Percentiles rank a stretch among this genome's conserved stretches.
Evolutionary conservation across 2,888 invertebrate genomes (phyloP).

Genomic region (Drosophila setosimentum): DNA sequence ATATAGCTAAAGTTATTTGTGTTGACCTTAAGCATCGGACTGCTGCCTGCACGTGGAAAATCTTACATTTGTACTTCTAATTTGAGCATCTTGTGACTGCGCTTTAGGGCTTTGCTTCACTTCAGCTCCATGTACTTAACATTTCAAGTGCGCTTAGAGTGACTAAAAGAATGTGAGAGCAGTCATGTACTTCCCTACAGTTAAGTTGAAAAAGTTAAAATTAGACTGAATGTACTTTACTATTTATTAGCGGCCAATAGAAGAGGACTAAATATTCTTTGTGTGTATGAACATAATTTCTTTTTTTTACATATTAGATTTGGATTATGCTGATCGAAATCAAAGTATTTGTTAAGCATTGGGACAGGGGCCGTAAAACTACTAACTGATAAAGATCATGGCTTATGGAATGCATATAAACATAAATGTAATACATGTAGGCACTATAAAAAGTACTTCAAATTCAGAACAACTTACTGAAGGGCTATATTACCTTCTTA

Average conservation of each 20-base stretch:
- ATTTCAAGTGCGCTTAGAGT: conserved; percentile 11
- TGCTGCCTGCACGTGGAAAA: conserved; percentile 50
- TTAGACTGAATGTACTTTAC: background rate
- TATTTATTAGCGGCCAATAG: background rate
- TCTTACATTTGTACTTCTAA: conserved; percentile 28
- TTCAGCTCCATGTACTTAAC: conserved; percentile 10
- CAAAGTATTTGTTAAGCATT: background rate
- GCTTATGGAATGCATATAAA: background rate
- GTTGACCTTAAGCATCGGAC: conserved; percentile 52
- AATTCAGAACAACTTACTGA: background rate
- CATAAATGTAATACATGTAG: background rate
- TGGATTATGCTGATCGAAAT: background rate
- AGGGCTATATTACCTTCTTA: background rate
- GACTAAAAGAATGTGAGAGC: background rate
- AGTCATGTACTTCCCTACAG: background rate
- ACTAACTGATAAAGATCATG: background rate
- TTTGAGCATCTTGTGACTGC: conserved; percentile 17
- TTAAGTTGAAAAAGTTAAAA: conserved; percentile 6
- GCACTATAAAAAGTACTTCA: background rate
- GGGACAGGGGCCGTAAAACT: conserved; percentile 5
- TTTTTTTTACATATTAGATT: conserved; percentile 9
- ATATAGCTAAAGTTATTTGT: conserved; percentile 54
- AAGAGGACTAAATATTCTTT: conserved; percentile 12
- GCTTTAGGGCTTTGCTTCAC: conserved; percentile 34
- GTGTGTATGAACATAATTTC: conserved; percentile 25